These are phyloP conservation scores for Acheta domesticus DNA, from an alignment of 2,888 invertebrate species.

Conservation along the genomic window DNA sequence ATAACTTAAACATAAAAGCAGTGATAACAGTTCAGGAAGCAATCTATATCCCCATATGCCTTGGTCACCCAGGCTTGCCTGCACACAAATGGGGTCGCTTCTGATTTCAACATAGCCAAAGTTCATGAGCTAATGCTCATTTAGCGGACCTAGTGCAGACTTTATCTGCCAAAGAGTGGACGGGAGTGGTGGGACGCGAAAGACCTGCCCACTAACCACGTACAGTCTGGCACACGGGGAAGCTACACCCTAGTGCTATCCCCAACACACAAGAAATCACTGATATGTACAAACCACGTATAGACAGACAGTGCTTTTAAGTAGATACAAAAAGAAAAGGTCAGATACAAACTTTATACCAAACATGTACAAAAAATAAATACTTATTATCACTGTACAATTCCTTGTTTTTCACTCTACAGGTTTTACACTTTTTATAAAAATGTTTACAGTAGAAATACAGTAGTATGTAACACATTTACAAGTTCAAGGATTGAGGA, in stretches of 20 bases:
- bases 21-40: slow-evolving; percentile 12
- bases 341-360: slow-evolving; percentile 18
- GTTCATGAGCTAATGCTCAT: too few species aligned
- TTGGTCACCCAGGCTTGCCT: slow-evolving; percentile 20
- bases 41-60: slow-evolving; percentile 29
- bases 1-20: slow-evolving; percentile 19
- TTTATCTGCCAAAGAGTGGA: neutral
- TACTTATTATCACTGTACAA: slow-evolving; percentile 3
- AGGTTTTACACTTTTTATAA: slow-evolving; percentile 18
- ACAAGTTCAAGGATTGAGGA: neutral
- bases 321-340: slow-evolving; percentile 18
- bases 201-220: neutral
- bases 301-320: neutral
- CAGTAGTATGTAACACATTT: slow-evolving; percentile 1
- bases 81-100: slow-evolving; percentile 19
- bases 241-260: neutral
- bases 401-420: slow-evolving; percentile 18
- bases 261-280: slow-evolving; percentile 3
- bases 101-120: slow-evolving; percentile 22
- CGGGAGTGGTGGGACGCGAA: neutral
- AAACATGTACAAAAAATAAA: slow-evolving; percentile 18
- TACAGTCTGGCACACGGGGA: neutral
- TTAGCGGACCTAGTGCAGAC: neutral
- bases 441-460: slow-evolving; percentile 18
- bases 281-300: slow-evolving; percentile 18